These are phyloP conservation scores for Megaustenia siamemsis DNA, from an alignment of 2,888 invertebrate genomes.

Conservation along the genomic window DNA sequence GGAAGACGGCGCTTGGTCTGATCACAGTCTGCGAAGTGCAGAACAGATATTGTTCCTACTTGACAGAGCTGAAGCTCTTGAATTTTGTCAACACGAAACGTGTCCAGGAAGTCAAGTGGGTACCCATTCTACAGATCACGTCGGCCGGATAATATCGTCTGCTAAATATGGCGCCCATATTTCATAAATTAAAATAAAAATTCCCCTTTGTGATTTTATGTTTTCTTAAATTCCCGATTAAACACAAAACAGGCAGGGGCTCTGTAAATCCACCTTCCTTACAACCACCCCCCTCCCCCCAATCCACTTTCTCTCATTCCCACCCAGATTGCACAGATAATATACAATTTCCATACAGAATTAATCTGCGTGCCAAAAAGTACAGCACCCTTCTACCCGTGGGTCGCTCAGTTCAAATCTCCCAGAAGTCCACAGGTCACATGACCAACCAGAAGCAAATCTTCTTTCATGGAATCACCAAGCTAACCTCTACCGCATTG, in stretches of 20 bases:
- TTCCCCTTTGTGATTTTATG: too few relatives aligned
- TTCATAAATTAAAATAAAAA: not conserved
- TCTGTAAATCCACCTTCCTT: not conserved
- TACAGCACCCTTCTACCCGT: conserved; percentile 10
- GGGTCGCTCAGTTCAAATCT: conserved; percentile 24
- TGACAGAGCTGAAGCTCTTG: not conserved
- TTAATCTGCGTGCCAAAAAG: not conserved
- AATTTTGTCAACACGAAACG: not conserved
- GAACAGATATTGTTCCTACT: too few relatives aligned
- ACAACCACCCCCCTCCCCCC: not conserved
- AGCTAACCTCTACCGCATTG: conserved; percentile 17
- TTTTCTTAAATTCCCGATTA: too few relatives aligned
- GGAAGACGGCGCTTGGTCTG: too few relatives aligned
- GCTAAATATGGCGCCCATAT: not conserved
- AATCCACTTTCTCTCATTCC: too few relatives aligned
- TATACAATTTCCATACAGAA: conserved; percentile 13
- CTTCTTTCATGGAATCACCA: conserved; percentile 18
- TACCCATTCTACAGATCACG: not conserved
- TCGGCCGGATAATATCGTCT: not conserved
- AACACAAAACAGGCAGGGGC: too few relatives aligned
- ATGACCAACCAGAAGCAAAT: conserved; percentile 17
- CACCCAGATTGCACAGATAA: not conserved
- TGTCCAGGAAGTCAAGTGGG: not conserved
- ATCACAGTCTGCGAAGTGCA: too few relatives aligned
- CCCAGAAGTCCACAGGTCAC: not conserved